These are phyloP conservation scores for Globia sparganii DNA, from an alignment of 2,888 invertebrate genomes.

Conservation along the genomic window DNA sequence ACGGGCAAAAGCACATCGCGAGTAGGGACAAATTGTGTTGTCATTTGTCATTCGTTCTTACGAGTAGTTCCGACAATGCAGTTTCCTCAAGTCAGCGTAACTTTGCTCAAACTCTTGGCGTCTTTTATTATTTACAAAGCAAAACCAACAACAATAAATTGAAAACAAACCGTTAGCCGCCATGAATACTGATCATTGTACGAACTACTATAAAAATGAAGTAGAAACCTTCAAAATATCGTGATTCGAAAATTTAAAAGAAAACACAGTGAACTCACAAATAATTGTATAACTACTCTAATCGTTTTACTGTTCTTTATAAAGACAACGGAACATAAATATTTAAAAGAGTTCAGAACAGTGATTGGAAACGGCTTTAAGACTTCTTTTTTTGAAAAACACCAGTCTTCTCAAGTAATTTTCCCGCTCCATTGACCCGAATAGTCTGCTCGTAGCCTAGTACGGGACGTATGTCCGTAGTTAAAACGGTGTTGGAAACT, in stretches of 20 bases:
- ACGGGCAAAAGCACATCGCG: no score
- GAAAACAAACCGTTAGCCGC: conserved; percentile 42
- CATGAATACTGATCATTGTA: conserved; percentile 47
- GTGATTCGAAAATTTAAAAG: conserved; percentile 57
- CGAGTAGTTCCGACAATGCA: no score
- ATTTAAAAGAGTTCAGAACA: conserved; percentile 24
- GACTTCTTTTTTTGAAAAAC: conserved; percentile 40
- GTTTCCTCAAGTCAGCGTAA: conserved; percentile 26
- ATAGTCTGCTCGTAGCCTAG: conserved; percentile 82
- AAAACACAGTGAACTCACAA: conserved; percentile 5
- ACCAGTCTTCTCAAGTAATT: conserved; percentile 76
- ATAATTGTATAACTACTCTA: conserved; percentile 34
- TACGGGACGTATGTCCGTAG: conserved; percentile 69
- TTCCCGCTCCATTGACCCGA: conserved; percentile 84
- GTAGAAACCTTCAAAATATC: conserved; percentile 15
- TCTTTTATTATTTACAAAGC: conserved; percentile 41
- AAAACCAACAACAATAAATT: conserved; percentile 51
- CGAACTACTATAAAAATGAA: conserved; percentile 53
- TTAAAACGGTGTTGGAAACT: no score
- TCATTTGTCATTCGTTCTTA: no score
- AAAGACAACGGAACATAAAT: neutral
- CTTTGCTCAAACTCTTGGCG: conserved; percentile 39
- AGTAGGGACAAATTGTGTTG: no score
- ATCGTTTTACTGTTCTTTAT: conserved; percentile 22
- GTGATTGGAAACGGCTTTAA: conserved; percentile 41